Evolutionary conservation across 2,113 vertebrate genomes (phyloP).

Genomic region (Cyanoliseus patagonus): DNA sequence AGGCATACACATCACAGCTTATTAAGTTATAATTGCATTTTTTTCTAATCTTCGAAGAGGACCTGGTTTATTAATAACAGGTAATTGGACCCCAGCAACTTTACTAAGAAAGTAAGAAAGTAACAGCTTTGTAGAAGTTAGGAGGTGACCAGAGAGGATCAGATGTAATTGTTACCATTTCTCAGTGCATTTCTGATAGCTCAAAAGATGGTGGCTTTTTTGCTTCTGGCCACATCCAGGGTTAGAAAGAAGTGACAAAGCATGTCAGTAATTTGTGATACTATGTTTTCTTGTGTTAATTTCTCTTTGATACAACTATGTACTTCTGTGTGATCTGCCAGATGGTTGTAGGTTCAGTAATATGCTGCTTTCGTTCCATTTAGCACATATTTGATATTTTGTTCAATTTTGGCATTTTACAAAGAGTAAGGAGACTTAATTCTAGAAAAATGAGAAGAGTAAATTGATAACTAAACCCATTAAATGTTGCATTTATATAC

Average conservation of each 20-base stretch:
- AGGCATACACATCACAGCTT: neutral
- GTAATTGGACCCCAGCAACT: neutral
- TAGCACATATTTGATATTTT: neutral
- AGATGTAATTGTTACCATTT: neutral
- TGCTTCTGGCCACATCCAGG: neutral
- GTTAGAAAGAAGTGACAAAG: neutral
- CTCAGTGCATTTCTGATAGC: neutral
- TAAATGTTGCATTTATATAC: neutral
- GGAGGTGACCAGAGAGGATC: neutral
- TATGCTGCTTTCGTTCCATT: neutral
- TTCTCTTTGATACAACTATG: neutral
- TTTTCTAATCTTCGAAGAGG: neutral
- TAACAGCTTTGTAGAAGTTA: neutral
- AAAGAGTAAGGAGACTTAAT: neutral
- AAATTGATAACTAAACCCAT: neutral
- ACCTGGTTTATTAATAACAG: neutral
- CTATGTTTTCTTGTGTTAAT: neutral
- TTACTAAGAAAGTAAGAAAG: neutral
- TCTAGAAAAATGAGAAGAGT: neutral
- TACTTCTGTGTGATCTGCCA: neutral
- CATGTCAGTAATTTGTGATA: neutral
- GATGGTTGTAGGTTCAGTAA: neutral
- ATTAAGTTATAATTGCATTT: neutral
- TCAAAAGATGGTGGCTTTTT: neutral
- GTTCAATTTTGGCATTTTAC: neutral